Evolutionary conservation across 2,113 vertebrate genomes (phyloP), one percentile per base, ranked within the genome.

Genomic region (Chlorocebus sabaeus): DNA sequence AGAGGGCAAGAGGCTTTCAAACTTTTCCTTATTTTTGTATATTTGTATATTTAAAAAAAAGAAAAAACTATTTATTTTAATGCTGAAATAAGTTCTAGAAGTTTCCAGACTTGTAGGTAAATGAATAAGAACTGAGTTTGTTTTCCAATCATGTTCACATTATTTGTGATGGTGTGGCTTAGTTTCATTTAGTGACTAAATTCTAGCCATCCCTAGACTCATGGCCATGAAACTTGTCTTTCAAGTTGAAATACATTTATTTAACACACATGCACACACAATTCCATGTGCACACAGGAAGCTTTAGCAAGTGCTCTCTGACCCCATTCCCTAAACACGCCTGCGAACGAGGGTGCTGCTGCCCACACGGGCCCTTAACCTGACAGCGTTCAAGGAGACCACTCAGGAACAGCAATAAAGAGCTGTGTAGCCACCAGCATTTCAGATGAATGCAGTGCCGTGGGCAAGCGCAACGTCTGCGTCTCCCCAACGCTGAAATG

Each of bases 401-500:
- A 16, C 0, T 3, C 9, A 8, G 32, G n/a, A 55, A 55, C 40
- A 0, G 57, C n/a, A 22, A 2, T 4, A 12, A 14, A 38, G 48
- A 61, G 13, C 11, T 0, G 13, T 0, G 0, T 2, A 55, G 14
- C 17, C 16, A 12, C 8, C 1, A 0, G 35, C 0, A 3, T 5
- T 16, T 1, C 7, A 0, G 17, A 23, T 2, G 6, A 27, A 30
- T 0, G 27, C 32, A 25, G 48, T 1, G 1, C 73, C 2, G 7
- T 0, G 48, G 73, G 40, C 3, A 2, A 8, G 30, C 2, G 3
- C 8, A 1, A 8, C 17, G 30, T 6, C 13, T 0, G 20, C 0
- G 22, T 1, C 27, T 20, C 25, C 25, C n/a, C 64, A 32, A 35
- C 1, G 64, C 1, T 12, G 38, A 10, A 27, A 35, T 8, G 0